Evolutionary conservation across 2,113 vertebrate species (phyloP), one percentile per base, ranked within the genome.

Genomic region (Pteruthius melanotis): DNA sequence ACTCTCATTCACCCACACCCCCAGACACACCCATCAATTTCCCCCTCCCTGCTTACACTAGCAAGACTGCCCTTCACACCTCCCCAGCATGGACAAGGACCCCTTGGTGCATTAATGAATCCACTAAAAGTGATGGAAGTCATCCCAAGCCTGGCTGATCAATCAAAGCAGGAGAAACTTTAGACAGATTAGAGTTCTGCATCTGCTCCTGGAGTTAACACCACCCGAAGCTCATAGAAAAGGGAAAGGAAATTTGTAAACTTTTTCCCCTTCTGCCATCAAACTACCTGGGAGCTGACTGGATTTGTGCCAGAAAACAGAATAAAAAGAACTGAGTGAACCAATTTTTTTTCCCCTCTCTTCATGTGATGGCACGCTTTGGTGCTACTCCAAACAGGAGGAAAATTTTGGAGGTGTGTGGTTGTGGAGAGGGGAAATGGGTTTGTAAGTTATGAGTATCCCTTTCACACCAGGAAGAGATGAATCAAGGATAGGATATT

Each of bases 401-500:
- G 28, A 31, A 78, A 49, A 84, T 82, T 71, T 75, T 54, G 65
- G 57, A 89, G 86, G 64, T 68, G 57, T 89, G 69, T 60, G 44
- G 65, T 87, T 53, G 56, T 56, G 64, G 47, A 84, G 60, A 68
- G 40, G 61, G 40, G 77, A 92, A 92, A 78, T 33, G 18, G 72
- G n/a, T 89, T 91, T 86, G 30, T 75, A 81, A 85, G 64, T 75
- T 68, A 40, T 75, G 90, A 94, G 37, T 82, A 83, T 71, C 76
- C 94, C 76, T 70, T 92, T 81, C 69, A 56, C 52, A 78, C 56
- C 53, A 82, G 65, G 83, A 72, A 66, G 57, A 90, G 70, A 93
- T 95, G 72, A 95, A 91, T 93, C 78, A 90, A 96, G 87, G 70
- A 22, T 45, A 90, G 83, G 65, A 30, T 93, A 82, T 70, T 78